A percentile compares a stretch with the other conserved stretches of the same genome.
Evolutionary conservation across 2,113 vertebrate genomes (phyloP).

Genomic region (Proterorhinus semilunaris): DNA sequence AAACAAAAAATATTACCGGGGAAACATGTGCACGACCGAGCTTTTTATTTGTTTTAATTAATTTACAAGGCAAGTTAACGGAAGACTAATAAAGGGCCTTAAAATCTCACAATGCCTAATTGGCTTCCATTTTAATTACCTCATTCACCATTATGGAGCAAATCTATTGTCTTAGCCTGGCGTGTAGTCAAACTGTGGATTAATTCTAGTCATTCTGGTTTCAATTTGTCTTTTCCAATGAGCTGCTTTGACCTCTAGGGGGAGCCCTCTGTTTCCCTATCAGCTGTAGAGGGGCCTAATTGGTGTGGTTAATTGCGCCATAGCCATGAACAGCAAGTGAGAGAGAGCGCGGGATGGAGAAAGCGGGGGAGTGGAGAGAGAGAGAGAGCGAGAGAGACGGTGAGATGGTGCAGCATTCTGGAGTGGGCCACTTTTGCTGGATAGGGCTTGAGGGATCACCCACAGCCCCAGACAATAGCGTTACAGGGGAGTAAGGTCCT

Average conservation of each 20-base stretch:
- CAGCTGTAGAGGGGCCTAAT: slow-evolving; percentile 63
- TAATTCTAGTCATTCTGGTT: slow-evolving; percentile 44
- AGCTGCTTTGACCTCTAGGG: slow-evolving; percentile 71
- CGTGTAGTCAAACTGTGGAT: slow-evolving; percentile 41
- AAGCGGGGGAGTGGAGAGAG: slow-evolving; percentile 12
- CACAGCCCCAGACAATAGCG: slow-evolving; percentile 54
- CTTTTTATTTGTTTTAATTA: neutral
- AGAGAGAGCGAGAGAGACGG: slow-evolving; percentile 7
- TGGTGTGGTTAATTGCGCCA: slow-evolving; percentile 70
- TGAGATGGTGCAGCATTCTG: slow-evolving; percentile 22
- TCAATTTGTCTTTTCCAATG: slow-evolving; percentile 38
- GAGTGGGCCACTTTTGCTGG: slow-evolving; percentile 50
- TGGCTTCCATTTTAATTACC: slow-evolving; percentile 54
- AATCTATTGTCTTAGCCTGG: slow-evolving; percentile 40
- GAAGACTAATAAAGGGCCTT: slow-evolving; percentile 36
- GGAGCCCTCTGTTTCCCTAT: slow-evolving; percentile 75
- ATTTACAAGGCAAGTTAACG: slow-evolving; percentile 2
- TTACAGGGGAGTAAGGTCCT: slow-evolving; percentile 26
- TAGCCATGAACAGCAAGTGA: slow-evolving; percentile 33
- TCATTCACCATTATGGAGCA: slow-evolving; percentile 29
- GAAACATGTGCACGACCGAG: neutral
- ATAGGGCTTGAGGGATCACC: slow-evolving; percentile 51
- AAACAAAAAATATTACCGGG: no score
- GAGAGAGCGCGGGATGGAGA: slow-evolving; percentile 7
- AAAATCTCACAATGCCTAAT: slow-evolving; percentile 48